Base-by-base conservation (phyloP, 2,888 invertebrate genomes). In the Ochropacha duplaris region DNA sequence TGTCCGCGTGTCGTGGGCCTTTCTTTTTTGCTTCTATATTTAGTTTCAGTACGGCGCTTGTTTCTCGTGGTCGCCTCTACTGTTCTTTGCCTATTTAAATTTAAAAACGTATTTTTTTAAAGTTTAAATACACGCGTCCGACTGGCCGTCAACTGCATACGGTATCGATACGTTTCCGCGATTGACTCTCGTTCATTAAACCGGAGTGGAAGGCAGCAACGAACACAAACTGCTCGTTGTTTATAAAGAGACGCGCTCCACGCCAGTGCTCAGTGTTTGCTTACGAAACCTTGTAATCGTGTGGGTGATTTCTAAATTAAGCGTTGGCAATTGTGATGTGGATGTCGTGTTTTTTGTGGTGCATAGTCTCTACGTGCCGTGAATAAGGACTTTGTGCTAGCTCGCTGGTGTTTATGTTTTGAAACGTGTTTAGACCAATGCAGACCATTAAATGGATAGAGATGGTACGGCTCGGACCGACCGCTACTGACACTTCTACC, bases 401-500 rank as follows among this genome's bases (percentile, higher is more conserved):
- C 55, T 56, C 51, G 14, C 34, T 14, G n/a, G n/a, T 71, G 71
- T 72, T 65, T 65, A 68, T 76, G 64, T 59, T 71, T 71, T 65
- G 2, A 66, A 69, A 69, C 72, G 67, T 71, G 66, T 68, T 69
- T 72, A 62, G 57, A 65, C 54, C 75, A 78, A 92, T 91, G 90
- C 89, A 90, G 80, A 86, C 90, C 74, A 86, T 91, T 78, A 91
- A 90, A 79, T 91, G 87, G 86, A 90, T 90, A 81, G 92, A 91
- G 72, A 90, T 92, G 92, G 90, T 91, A 76, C 85, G 85, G 61
- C 85, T 91, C 64, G 88, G 87, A 58, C 86, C 88, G 50, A 67
- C 81, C 36, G 57, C 74, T 22, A 64, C 79, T 62, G 87, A 86
- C 71, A 81, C 81, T 77, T 75, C 86, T 74, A 76, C 86, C 64